Base-by-base conservation (phyloP, 30 jellyfish, hydroid and myxozoan species). In the Aurelia coerulea region DNA sequence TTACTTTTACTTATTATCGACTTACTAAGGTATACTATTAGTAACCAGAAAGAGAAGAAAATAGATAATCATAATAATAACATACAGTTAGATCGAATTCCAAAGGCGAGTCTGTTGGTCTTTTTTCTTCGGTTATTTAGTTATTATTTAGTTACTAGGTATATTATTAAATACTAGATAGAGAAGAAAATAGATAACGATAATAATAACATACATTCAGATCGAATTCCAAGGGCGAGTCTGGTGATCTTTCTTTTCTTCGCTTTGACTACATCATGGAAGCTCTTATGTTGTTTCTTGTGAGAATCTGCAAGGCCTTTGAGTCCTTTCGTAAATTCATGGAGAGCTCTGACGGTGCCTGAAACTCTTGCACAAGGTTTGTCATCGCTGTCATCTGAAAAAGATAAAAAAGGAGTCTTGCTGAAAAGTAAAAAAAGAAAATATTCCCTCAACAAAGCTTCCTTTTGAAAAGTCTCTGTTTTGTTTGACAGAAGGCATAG, bases 271-370 rank as follows among this genome's bases (percentile, higher is more conserved):
- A 34, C 5, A 5, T 76, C 68, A 49, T 58, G 68, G 81, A 86
- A 86, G 23, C 68, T 62, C 49, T 68, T 58, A 14, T 86, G 65
- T 71, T 65, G 85, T 50, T 65, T 53, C 34, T 86, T 62, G 49
- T 66, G 72, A 17, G 80, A 31, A n/a, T 59, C 76, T 23, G 62
- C 95, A 33, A 86, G 86, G 46, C 65, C 86, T 12, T 67, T 63
- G 68, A 91, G 69, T 15, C 90, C 93, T 15, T 6, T n/a, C n/a
- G 98, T 75, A 6, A 91, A 66, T 62, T 80, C 91, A 17, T 85
- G 63, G 62, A 79, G 79, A 15, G 82, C 58, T 33, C 80, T 62
- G 41, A 85, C 68, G 5, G 79, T 76, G 10, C 64, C 73, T 29
- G 96, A 60, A 17, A 78, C 69, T 66, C 68, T 35, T 41, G 29